These are phyloP conservation scores for Tamandua tetradactyla DNA, from an alignment of 2,797 vertebrate genomes.

Conservation along the genomic window DNA sequence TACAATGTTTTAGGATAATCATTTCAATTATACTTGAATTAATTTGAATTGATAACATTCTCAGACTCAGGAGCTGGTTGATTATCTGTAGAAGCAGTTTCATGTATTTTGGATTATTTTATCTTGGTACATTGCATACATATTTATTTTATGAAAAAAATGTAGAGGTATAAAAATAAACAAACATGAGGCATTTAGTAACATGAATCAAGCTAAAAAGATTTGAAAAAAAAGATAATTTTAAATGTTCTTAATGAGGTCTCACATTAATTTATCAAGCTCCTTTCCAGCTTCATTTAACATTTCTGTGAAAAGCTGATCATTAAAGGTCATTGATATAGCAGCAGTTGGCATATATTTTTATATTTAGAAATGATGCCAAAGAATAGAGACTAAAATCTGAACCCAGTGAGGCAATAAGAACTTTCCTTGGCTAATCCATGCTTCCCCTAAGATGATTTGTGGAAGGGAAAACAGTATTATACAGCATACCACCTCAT, in stretches of 20 bases:
- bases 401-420: background rate
- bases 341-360: background rate
- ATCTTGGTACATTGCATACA: background rate
- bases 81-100: background rate
- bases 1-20: background rate
- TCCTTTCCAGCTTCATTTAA: background rate
- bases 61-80: background rate
- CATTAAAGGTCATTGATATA: background rate
- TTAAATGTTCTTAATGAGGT: slow-evolving; percentile 11
- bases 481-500: background rate
- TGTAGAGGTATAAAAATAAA: background rate
- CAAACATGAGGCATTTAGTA: background rate
- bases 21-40: background rate
- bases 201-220: background rate
- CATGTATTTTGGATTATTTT: slow-evolving; percentile 39
- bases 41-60: background rate
- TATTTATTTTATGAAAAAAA: background rate
- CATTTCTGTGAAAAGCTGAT: background rate
- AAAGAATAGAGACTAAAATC: slow-evolving; percentile 7
- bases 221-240: slow-evolving; percentile 39
- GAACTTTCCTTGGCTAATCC: background rate
- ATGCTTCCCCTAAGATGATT: background rate
- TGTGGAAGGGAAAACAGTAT: background rate
- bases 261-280: background rate
- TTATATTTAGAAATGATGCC: background rate